phyloP scores from a whole-genome alignment of 2,113 vertebrate species.

The Indri indri region DNA sequence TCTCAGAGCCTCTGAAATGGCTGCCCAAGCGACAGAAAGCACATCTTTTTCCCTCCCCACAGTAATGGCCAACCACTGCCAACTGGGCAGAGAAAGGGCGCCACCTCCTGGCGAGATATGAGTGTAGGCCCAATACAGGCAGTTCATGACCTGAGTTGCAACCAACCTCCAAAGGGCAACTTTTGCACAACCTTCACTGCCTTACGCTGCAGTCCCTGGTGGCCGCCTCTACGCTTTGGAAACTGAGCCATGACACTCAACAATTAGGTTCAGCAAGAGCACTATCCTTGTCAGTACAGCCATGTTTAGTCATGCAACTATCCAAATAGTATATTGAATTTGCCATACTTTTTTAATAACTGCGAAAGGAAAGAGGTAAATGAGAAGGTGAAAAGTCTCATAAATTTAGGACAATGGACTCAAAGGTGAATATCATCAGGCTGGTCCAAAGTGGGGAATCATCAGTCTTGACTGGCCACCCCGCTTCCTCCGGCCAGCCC shows the following conservation, averaged over 20 bases:
- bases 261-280: neutral
- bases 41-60: slow-evolving; percentile 54
- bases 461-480: neutral
- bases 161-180: neutral
- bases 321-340: neutral
- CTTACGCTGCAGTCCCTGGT: fast-evolving
- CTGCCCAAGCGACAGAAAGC: neutral
- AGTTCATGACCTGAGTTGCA: neutral
- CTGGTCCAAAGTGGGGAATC: neutral
- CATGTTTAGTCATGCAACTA: neutral
- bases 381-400: neutral
- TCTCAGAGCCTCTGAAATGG: neutral
- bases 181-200: fast-evolving
- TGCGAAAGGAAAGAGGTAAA: neutral
- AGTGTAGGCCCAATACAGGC: neutral
- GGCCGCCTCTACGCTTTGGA: neutral
- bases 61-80: neutral
- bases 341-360: neutral
- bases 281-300: neutral
- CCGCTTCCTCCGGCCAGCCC: neutral
- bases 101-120: slow-evolving; percentile 47
- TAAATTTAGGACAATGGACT: neutral
- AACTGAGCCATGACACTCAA: neutral
- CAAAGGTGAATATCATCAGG: neutral
- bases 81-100: slow-evolving; percentile 28